A percentile compares a stretch with the other conserved stretches of the same genome.
Conservation (phyloP, 1,140 invertebrate genomes). For the Medauroidea extradentata region DNA sequence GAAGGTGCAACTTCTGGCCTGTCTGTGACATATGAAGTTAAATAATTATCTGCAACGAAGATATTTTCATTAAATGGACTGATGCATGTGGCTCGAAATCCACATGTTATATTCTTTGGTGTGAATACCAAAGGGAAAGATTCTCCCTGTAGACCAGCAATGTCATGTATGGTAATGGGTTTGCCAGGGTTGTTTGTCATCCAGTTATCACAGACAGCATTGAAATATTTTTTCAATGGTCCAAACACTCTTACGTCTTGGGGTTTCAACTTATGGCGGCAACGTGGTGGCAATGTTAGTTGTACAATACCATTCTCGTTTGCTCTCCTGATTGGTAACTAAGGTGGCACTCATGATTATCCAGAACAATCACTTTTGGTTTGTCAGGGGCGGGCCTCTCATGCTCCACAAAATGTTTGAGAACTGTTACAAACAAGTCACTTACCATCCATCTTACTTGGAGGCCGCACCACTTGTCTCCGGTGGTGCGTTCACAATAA, state of each 20-base stretch:
- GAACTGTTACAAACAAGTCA: slow-evolving; percentile 29
- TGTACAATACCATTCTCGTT: slow-evolving; percentile 35
- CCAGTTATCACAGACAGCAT: slow-evolving; percentile 40
- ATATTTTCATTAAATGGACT: slow-evolving; percentile 36
- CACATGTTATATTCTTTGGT: slow-evolving; percentile 34
- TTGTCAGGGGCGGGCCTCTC: neutral
- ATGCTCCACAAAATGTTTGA: neutral
- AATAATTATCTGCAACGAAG: slow-evolving; percentile 37
- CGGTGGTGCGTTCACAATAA: slow-evolving; percentile 12
- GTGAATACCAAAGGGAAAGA: slow-evolving; percentile 30
- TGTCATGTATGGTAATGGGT: slow-evolving; percentile 32
- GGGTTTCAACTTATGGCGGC: slow-evolving; percentile 44
- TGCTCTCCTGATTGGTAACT: slow-evolving; percentile 22
- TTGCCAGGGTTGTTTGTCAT: slow-evolving; percentile 30
- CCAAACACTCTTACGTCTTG: slow-evolving; percentile 42
- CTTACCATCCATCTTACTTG: slow-evolving; percentile 34
- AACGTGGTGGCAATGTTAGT: slow-evolving; percentile 40
- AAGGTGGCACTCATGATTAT: slow-evolving; percentile 18
- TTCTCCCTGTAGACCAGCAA: slow-evolving; percentile 26
- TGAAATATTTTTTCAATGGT: slow-evolving; percentile 41
- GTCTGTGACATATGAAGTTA: slow-evolving; percentile 35
- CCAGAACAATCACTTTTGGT: slow-evolving; percentile 1
- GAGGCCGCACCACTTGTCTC: slow-evolving; percentile 21
- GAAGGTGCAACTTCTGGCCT: slow-evolving; percentile 20
- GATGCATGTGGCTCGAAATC: slow-evolving; percentile 35